Conservation (phyloP, 1,140 invertebrate genomes). For the Mamestra configurata region DNA sequence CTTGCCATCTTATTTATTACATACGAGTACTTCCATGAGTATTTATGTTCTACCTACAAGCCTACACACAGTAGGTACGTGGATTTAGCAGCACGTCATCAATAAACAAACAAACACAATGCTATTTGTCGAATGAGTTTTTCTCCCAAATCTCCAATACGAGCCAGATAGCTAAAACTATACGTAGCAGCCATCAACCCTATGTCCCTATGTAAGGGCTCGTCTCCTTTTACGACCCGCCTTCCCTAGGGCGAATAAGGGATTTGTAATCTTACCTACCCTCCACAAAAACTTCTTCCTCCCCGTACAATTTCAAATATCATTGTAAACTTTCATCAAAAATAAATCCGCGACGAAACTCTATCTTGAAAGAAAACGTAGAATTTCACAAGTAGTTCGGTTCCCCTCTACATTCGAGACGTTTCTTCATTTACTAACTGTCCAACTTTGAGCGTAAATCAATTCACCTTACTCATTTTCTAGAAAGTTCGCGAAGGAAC, state of each 20-base stretch:
- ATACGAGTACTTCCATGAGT: neutral
- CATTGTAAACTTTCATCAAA: constrained; percentile 40
- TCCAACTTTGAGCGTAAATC: constrained; percentile 68
- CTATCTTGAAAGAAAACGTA: neutral
- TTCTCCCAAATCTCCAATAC: constrained; percentile 38
- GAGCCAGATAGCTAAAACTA: constrained; percentile 39
- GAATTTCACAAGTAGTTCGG: constrained; percentile 28
- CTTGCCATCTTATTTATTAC: too few species aligned
- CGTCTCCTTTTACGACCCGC: constrained; percentile 43
- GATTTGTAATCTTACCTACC: constrained; percentile 46
- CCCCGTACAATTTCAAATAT: constrained; percentile 42
- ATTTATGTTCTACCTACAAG: neutral
- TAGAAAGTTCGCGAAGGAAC: constrained; percentile 41
- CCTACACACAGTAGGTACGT: neutral
- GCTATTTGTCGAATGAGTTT: constrained; percentile 32
- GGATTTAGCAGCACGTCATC: neutral
- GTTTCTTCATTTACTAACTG: constrained; percentile 64
- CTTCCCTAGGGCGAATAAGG: constrained; percentile 39
- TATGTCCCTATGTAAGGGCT: constrained; percentile 29
- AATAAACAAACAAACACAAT: constrained; percentile 1
- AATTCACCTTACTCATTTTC: constrained; percentile 62
- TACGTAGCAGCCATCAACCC: constrained; percentile 21
- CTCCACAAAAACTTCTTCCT: constrained; percentile 25
- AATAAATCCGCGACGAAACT: constrained; percentile 24
- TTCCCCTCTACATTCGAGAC: constrained; percentile 48